Conservation (phyloP, 2,888 invertebrate genomes). For the Acheta domesticus region DNA sequence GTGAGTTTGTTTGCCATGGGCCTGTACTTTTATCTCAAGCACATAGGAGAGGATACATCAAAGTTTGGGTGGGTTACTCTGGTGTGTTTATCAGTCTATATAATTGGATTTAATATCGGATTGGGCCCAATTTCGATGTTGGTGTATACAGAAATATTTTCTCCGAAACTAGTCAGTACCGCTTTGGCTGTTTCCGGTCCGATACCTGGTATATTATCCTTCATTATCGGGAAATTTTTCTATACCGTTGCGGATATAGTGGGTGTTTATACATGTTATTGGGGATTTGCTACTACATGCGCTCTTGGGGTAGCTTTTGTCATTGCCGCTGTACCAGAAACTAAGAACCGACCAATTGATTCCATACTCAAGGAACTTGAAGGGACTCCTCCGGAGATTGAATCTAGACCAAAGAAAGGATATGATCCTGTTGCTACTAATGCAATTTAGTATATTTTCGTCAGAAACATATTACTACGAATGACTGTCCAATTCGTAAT, state of each 20-base stretch:
- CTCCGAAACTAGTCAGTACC: slow-evolving; percentile 30
- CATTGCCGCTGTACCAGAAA: slow-evolving; percentile 50
- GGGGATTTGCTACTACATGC: slow-evolving; percentile 47
- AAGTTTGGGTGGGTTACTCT: slow-evolving; percentile 33
- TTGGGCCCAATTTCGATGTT: slow-evolving; percentile 31
- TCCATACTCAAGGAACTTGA: slow-evolving; percentile 46
- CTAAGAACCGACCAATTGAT: slow-evolving; percentile 48
- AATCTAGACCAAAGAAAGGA: too few relatives aligned
- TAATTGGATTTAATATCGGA: slow-evolving; percentile 31
- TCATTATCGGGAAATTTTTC: slow-evolving; percentile 48
- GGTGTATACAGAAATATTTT: slow-evolving; percentile 33
- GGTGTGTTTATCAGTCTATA: slow-evolving; percentile 26
- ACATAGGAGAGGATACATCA: slow-evolving; percentile 33
- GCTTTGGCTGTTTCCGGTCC: slow-evolving; percentile 30
- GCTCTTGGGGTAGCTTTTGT: slow-evolving; percentile 44
- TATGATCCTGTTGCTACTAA: too few relatives aligned
- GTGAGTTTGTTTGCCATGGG: slow-evolving; percentile 43
- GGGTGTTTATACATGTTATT: slow-evolving; percentile 48
- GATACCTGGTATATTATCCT: slow-evolving; percentile 45
- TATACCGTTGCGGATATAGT: slow-evolving; percentile 45
- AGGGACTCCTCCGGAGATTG: background rate
- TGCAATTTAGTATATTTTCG: too few relatives aligned
- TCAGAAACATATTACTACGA: too few relatives aligned
- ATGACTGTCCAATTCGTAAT: too few relatives aligned
- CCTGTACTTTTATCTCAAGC: slow-evolving; percentile 42